Base-by-base conservation (phyloP, 2,888 invertebrate species). In the Spodoptera exigua region DNA sequence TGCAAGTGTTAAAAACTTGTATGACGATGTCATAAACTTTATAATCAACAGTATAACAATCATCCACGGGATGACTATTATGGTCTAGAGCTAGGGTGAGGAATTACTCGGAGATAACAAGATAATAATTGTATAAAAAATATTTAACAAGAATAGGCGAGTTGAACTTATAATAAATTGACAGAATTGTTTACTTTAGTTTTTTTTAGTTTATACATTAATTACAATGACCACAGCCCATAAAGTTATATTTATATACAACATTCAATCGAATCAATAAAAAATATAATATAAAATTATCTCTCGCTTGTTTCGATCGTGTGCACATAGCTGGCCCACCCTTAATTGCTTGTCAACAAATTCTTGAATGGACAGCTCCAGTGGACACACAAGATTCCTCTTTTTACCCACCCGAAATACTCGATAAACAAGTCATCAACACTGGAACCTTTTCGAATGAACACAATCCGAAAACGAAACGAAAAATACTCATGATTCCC, bases 291-390 rank as follows among this genome's bases (percentile, higher is more conserved):
- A 65, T 74, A 78, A 78, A 77, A 80, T 82, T 74, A 71, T 70
- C 70, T 68, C 69, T 76, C 61, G 79, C 76, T 78, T 72, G 79
- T 82, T 79, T 76, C 68, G 67, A 70, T 66, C 78, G 56, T 70
- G 75, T 44, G 56, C 70, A 61, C 72, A 79, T 81, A 79, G 79
- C 69, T 78, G 72, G 79, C 55, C 74, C 79, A 82, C 80, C 81
- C 82, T 90, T 91, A 93, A 92, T 92, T 91, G 90, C 88, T 88
- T 91, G 90, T 90, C 92, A 90, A 88, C 87, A 90, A 88, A 91
- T 90, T 90, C 90, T 89, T 89, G 85, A 91, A 91, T 90, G 90
- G 85, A 85, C 89, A 84, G 80, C 83, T 82, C 76, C 78, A 78
- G 78, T 85, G 89, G 86, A 83, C 84, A 79, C 82, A 85, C 86